Conservation (phyloP, 37 sponge, comb jelly and placozoan species). For the Amphimedon queenslandica region DNA sequence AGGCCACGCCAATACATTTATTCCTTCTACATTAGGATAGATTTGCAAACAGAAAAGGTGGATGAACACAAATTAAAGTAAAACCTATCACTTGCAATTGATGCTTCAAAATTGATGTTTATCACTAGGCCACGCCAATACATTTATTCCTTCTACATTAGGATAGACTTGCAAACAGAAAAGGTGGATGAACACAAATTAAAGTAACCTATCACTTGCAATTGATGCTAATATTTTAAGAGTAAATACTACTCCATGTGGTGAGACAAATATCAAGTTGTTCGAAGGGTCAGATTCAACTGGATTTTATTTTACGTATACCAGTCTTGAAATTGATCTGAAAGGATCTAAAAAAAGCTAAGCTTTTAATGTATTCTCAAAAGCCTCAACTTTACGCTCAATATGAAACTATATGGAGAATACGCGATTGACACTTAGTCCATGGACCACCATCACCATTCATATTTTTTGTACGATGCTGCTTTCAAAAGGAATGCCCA, state of each 20-base stretch:
- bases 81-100: slow-evolving; percentile 6
- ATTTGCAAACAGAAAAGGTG: too few species aligned
- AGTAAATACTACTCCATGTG: slow-evolving; percentile 37
- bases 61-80: slow-evolving; percentile 3
- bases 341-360: slow-evolving; percentile 4
- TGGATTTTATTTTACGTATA: not conserved
- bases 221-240: slow-evolving; percentile 30
- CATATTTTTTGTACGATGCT: slow-evolving; percentile 21
- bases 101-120: slow-evolving; percentile 39
- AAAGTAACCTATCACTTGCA: slow-evolving; percentile 13
- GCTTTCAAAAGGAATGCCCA: slow-evolving; percentile 10
- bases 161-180: slow-evolving; percentile 17
- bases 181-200: slow-evolving; percentile 4
- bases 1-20: too few species aligned
- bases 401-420: slow-evolving; percentile 27
- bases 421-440: slow-evolving; percentile 20
- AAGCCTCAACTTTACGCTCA: slow-evolving; percentile 13
- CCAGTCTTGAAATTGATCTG: not conserved
- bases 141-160: slow-evolving; percentile 38
- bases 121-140: slow-evolving; percentile 15
- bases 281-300: slow-evolving; percentile 18
- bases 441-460: slow-evolving; percentile 16
- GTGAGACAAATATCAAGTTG: slow-evolving; percentile 26
- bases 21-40: too few species aligned
- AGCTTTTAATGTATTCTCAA: slow-evolving; percentile 3